Evolutionary conservation across 2,888 invertebrate species (phyloP).

Genomic region (Tyria jacobaeae): DNA sequence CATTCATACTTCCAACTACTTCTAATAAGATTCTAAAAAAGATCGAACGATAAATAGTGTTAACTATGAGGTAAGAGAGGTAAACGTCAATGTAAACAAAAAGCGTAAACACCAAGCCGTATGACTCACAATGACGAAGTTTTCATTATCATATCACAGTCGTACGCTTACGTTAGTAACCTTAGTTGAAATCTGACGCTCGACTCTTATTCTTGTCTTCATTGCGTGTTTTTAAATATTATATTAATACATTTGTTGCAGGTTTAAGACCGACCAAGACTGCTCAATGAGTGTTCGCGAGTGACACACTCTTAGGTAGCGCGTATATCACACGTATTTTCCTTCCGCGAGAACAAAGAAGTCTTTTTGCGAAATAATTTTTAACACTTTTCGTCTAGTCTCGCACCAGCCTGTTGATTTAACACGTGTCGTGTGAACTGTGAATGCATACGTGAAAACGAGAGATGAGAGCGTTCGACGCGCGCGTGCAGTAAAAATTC

Average conservation of each 20-base stretch:
- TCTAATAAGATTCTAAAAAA: constrained; percentile 67
- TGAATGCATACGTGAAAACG: constrained; percentile 74
- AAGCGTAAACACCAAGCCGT: constrained; percentile 80
- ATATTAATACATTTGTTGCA: constrained; percentile 52
- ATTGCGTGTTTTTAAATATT: constrained; percentile 54
- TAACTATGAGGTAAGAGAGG: constrained; percentile 60
- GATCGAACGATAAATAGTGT: constrained; percentile 56
- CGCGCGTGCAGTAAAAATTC: constrained; percentile 78
- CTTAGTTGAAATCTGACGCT: constrained; percentile 79
- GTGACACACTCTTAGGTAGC: constrained; percentile 66
- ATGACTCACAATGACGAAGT: constrained; percentile 85
- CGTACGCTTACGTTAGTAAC: constrained; percentile 63
- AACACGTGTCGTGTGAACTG: constrained; percentile 72
- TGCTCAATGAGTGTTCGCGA: constrained; percentile 67
- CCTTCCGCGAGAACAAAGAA: constrained; percentile 81
- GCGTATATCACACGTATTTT: constrained; percentile 72
- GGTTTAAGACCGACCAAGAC: constrained; percentile 64
- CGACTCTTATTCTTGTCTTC: constrained; percentile 69
- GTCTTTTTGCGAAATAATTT: constrained; percentile 65
- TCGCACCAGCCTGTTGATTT: constrained; percentile 82
- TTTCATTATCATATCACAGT: constrained; percentile 84
- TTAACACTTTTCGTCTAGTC: constrained; percentile 62
- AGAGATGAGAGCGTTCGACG: constrained; percentile 76
- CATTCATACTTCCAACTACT: constrained; percentile 66
- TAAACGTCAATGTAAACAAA: constrained; percentile 78